Evolutionary conservation across 2,113 vertebrate species (phyloP), one percentile per base, ranked within the genome.

Genomic region (Nerophis lumbriciformis): DNA sequence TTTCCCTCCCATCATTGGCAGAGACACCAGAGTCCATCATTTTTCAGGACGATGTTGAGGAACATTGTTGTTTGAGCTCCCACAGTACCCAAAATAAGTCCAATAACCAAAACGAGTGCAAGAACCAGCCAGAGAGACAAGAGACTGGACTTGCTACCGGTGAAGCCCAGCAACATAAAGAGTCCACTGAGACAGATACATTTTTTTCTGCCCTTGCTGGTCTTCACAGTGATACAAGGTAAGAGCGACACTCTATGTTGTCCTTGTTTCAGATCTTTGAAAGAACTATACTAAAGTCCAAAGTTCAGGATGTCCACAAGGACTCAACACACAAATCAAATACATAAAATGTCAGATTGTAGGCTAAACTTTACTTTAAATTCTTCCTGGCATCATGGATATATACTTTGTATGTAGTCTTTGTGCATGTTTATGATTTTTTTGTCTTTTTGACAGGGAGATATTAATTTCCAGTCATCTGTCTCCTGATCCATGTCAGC

Each of bases 1-100:
- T 96, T 66, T 97, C 94, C 52, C 88, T 96, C 70, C 94, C 94
- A 42, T 92, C 93, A 0, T 90, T 97, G 85, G 93, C 94, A 1
- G 92, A 91, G 71, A 97, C 94, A 4, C 94, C 95, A 0, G 92
- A 94, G 79, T 94, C 93, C 66, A 88, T 85, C 59, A 74, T 90
- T 11, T 66, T 89, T 14, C 91, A 87, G 5, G 94, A 91, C 16
- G 93, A 98, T 53, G 59, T 90, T 6, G 94, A 95, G 58, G 93
- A 94, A 16, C 57, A 63, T 1, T 50, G 78, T 61, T 90, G 88
- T 15, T 81, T 86, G 72, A 90, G 89, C 45, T 89, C 90, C 52
- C 87, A 73, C 35, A 82, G 78, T 15, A 48, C 82, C 74, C 92
- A 90, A 67, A 59, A 79, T 54, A 86, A 78, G 7, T 42, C 59